Percentiles rank a stretch among this genome's conserved stretches.
phyloP scores from a whole-genome alignment of 2,888 invertebrate species.

The Arrhopalites spinosus region DNA sequence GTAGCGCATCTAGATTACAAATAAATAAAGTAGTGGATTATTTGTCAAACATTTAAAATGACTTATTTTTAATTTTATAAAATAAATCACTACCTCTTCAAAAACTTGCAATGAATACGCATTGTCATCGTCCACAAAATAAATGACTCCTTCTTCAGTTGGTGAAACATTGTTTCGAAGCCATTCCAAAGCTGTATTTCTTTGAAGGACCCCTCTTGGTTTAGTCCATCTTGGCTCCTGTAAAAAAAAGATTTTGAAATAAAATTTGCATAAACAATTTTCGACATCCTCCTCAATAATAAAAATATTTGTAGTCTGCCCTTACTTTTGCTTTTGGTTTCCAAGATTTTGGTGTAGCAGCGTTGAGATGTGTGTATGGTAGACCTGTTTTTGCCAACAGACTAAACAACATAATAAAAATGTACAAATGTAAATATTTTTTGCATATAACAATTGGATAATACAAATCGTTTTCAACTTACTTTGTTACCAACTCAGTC shows the following conservation, averaged over 20 bases:
- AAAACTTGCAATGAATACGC: slow-evolving; percentile 88
- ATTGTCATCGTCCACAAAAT: slow-evolving; percentile 97
- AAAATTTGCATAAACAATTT: no score
- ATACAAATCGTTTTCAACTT: no score
- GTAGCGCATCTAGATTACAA: slow-evolving; percentile 75
- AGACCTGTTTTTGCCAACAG: slow-evolving; percentile 72
- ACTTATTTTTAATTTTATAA: not conserved
- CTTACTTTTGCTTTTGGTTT: slow-evolving; percentile 69
- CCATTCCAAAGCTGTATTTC: slow-evolving; percentile 86
- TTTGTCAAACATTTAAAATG: not conserved
- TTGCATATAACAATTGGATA: no score
- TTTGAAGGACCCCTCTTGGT: slow-evolving; percentile 87
- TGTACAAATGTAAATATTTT: no score
- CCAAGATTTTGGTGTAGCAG: slow-evolving; percentile 71
- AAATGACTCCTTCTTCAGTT: slow-evolving; percentile 76
- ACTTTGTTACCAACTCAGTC: slow-evolving; percentile 71
- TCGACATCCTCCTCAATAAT: no score
- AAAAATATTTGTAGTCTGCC: no score
- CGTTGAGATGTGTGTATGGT: slow-evolving; percentile 70
- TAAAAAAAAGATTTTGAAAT: not conserved
- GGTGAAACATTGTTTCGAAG: slow-evolving; percentile 68
- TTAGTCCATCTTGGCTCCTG: slow-evolving; percentile 74
- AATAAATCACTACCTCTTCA: slow-evolving; percentile 70
- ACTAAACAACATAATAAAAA: no score
- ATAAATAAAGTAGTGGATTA: slow-evolving; percentile 6